Evolutionary conservation across 2,113 vertebrate species (phyloP).

Genomic region (Tachuris rubrigastra): DNA sequence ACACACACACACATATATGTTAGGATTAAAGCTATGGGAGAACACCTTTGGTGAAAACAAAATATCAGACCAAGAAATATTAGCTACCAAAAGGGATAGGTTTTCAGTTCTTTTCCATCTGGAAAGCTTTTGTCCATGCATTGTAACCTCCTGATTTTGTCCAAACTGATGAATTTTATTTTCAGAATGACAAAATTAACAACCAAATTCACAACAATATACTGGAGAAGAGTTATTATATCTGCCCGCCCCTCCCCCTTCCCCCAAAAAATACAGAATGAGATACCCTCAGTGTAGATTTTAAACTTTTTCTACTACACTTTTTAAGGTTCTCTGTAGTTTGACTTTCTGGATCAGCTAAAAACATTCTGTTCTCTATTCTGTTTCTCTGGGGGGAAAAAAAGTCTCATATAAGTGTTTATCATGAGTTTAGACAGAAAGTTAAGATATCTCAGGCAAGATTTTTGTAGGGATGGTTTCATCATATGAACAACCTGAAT

Average conservation of each 20-base stretch:
- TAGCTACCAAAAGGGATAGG: background rate
- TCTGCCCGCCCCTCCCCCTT: background rate
- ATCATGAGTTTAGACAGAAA: background rate
- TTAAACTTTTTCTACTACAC: background rate
- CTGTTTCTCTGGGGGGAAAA: background rate
- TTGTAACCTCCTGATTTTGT: background rate
- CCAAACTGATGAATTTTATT: background rate
- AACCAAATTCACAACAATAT: background rate
- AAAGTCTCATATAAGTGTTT: background rate
- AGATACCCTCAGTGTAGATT: background rate
- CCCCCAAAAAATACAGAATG: background rate
- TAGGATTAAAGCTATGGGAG: background rate
- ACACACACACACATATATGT: background rate
- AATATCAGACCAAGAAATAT: background rate
- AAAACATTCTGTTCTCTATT: background rate
- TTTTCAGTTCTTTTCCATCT: background rate
- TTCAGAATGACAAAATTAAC: background rate
- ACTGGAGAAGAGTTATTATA: background rate
- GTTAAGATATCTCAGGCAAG: background rate
- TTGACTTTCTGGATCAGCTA: background rate
- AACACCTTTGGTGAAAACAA: background rate
- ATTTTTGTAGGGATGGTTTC: background rate
- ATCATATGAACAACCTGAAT: background rate
- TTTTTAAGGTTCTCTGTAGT: background rate
- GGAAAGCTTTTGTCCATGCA: background rate